A percentile compares a stretch with the other conserved stretches of the same genome.
phyloP scores from a whole-genome alignment of 2,113 vertebrate species.

The Oxyruncus cristatus region DNA sequence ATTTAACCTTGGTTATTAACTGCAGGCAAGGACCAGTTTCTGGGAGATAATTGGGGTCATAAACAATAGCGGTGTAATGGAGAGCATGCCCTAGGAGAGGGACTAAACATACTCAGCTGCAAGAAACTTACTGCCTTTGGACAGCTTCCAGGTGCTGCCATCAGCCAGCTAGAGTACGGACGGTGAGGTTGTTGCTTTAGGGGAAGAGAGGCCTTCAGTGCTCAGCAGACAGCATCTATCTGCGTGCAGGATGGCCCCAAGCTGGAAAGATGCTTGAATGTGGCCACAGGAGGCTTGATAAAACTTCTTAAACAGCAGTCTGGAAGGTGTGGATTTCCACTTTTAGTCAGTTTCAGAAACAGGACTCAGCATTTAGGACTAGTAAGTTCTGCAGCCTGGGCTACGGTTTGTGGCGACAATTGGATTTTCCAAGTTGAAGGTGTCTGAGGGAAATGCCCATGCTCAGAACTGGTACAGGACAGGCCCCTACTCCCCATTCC shows the following conservation, averaged over 20 bases:
- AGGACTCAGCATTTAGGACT: background rate
- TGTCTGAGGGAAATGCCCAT: background rate
- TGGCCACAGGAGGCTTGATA: background rate
- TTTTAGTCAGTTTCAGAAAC: background rate
- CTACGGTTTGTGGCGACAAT: background rate
- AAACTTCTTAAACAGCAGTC: background rate
- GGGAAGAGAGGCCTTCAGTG: background rate
- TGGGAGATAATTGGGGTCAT: slow-evolving; percentile 38
- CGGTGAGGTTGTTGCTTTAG: background rate
- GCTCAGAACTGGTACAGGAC: background rate
- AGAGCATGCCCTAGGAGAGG: background rate
- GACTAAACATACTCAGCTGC: slow-evolving; percentile 47
- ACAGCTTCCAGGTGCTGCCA: slow-evolving; percentile 25
- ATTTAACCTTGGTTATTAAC: slow-evolving; percentile 66
- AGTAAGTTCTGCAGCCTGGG: background rate
- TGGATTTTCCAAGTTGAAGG: background rate
- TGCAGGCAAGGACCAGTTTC: slow-evolving; percentile 49
- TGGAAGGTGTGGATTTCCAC: background rate
- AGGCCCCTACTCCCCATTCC: background rate
- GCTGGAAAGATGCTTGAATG: background rate
- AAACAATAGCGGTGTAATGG: slow-evolving; percentile 33
- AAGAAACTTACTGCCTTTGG: slow-evolving; percentile 44
- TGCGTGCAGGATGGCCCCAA: background rate
- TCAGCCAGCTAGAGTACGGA: background rate
- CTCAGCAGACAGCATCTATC: background rate